Conservation (phyloP, 2,888 invertebrate species). For the Cremastinae sp. region DNA sequence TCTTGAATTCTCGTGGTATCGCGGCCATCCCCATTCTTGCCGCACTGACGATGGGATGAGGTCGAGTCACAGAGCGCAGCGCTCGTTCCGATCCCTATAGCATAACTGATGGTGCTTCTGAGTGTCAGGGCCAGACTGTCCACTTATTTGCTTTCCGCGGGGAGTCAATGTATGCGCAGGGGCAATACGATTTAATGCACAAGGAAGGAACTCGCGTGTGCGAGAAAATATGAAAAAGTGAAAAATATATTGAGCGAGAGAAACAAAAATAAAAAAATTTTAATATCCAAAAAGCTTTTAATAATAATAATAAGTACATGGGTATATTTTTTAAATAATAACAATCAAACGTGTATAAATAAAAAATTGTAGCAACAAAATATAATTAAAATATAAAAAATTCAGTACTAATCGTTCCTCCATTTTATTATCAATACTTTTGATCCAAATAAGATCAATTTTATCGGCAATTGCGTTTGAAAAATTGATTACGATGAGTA, state of each 20-base stretch:
- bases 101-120: slow-evolving; percentile 79
- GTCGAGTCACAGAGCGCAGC: slow-evolving; percentile 55
- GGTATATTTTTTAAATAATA: too few relatives aligned
- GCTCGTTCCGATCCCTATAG: slow-evolving; percentile 73
- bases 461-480: too few relatives aligned
- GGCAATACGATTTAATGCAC: slow-evolving; percentile 41
- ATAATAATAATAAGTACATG: too few relatives aligned
- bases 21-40: slow-evolving; percentile 31
- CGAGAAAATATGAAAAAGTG: slow-evolving; percentile 16
- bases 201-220: slow-evolving; percentile 38
- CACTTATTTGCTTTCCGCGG: slow-evolving; percentile 75
- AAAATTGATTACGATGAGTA: too few relatives aligned
- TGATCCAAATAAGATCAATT: too few relatives aligned
- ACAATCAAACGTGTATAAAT: too few relatives aligned
- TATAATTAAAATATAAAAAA: too few relatives aligned
- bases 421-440: too few relatives aligned
- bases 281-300: too few relatives aligned
- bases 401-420: too few relatives aligned
- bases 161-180: slow-evolving; percentile 51
- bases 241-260: slow-evolving; percentile 14
- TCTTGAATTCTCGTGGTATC: slow-evolving; percentile 62
- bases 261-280: slow-evolving; percentile 1
- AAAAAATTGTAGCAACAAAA: too few relatives aligned
- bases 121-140: slow-evolving; percentile 78
- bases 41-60: slow-evolving; percentile 45